A percentile compares a stretch with the other conserved stretches of the same genome.
phyloP scores from a whole-genome alignment of 2,888 invertebrate genomes.

The Phrixothrix hirtus region DNA sequence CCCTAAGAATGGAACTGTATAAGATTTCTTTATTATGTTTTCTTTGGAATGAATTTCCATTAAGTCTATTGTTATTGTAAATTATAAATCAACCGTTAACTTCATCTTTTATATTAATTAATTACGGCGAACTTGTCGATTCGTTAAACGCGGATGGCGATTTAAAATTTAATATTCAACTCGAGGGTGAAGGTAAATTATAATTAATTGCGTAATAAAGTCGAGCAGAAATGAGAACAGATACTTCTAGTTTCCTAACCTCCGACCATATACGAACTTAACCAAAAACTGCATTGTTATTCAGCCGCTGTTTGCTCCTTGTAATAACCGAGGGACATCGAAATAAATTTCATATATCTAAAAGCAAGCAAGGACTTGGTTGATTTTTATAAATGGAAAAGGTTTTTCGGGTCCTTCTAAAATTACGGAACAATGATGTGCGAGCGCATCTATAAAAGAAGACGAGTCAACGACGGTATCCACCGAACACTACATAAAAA shows the following conservation, averaged over 20 bases:
- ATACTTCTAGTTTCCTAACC: too few relatives aligned
- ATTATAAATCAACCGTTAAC: not conserved
- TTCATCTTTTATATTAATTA: not conserved
- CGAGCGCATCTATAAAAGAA: conserved; percentile 10
- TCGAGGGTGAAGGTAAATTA: not conserved
- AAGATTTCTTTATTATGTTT: conserved; percentile 8
- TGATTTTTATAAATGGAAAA: not conserved
- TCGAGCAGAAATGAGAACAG: too few relatives aligned
- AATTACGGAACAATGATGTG: conserved; percentile 18
- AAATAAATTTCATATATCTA: too few relatives aligned
- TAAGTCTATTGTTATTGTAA: conserved; percentile 3
- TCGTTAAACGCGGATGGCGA: too few relatives aligned
- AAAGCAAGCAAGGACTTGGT: too few relatives aligned
- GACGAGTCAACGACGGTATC: too few relatives aligned
- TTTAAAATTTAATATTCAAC: too few relatives aligned
- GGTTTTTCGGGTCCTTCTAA: conserved; percentile 4
- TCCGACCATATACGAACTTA: too few relatives aligned
- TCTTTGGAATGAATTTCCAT: conserved; percentile 8
- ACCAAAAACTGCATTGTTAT: too few relatives aligned
- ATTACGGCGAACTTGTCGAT: not conserved
- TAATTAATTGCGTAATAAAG: not conserved
- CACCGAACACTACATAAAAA: conserved; percentile 25
- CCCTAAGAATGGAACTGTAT: not conserved
- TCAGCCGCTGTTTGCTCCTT: too few relatives aligned
- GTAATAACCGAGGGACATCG: too few relatives aligned